phyloP scores from a whole-genome alignment of 2,113 vertebrate species.

The Siniperca knerii region DNA sequence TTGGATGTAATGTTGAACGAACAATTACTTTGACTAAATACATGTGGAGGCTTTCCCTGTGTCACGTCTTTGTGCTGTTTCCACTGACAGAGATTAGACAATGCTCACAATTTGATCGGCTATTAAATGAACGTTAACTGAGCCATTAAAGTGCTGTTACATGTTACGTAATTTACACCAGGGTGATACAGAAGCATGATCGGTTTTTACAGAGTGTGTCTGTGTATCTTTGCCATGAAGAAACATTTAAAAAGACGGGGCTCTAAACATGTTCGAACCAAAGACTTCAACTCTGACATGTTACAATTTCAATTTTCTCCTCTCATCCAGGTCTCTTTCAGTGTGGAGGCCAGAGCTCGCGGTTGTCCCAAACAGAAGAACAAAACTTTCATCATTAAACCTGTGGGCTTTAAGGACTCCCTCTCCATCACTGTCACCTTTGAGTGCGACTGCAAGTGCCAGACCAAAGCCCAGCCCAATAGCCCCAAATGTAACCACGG shows the following conservation, averaged over 20 bases:
- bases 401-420: conserved; percentile 95
- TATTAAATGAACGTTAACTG: background rate
- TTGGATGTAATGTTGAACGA: conserved; percentile 62
- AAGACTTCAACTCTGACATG: background rate
- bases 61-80: conserved; percentile 39
- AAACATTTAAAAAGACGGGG: background rate
- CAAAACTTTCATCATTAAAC: conserved; percentile 96
- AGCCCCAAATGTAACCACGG: conserved; percentile 88
- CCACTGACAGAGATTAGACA: conserved; percentile 11
- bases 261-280: background rate
- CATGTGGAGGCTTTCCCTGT: conserved; percentile 55
- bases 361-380: conserved; percentile 89
- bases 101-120: conserved; percentile 1
- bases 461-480: conserved; percentile 79
- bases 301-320: background rate
- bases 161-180: conserved; percentile 5
- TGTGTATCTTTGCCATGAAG: background rate
- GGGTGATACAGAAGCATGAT: background rate
- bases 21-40: conserved; percentile 63
- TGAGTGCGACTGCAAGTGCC: conserved; percentile 91
- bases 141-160: conserved; percentile 30
- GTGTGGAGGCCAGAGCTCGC: conserved; percentile 91
- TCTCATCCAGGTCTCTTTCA: conserved; percentile 91
- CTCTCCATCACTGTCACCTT: conserved; percentile 90
- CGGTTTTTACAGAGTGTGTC: background rate